Conservation (phyloP, 2,113 vertebrate species). For the Pardalotus punctatus region DNA sequence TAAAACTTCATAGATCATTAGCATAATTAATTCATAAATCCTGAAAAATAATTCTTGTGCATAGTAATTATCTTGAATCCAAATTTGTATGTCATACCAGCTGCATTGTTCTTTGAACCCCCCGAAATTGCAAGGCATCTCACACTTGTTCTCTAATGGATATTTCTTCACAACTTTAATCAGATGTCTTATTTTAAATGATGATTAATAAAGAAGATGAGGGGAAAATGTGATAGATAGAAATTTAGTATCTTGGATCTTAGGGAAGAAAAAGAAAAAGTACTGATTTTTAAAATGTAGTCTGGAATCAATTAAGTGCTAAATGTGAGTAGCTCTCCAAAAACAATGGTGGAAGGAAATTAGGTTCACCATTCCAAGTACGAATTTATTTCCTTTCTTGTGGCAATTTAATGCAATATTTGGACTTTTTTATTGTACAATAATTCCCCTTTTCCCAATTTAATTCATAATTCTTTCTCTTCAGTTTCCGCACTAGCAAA, state of each 20-base stretch:
- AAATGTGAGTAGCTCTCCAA: background rate
- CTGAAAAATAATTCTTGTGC: background rate
- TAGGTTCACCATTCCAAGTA: background rate
- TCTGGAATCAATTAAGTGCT: background rate
- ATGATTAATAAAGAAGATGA: background rate
- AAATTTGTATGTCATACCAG: background rate
- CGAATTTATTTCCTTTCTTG: background rate
- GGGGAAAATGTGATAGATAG: rapidly evolving
- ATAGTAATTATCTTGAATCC: background rate
- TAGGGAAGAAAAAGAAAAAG: background rate
- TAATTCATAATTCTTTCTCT: conserved; percentile 15
- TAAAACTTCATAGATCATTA: background rate
- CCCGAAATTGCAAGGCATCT: background rate
- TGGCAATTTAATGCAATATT: background rate
- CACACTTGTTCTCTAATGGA: background rate
- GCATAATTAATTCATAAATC: background rate
- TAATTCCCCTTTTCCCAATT: background rate
- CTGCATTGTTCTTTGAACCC: background rate
- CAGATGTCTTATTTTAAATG: background rate
- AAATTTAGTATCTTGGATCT: background rate
- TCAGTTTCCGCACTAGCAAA: conserved; percentile 96
- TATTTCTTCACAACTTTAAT: background rate
- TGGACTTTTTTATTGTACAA: background rate
- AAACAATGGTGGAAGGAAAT: background rate
- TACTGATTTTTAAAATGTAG: background rate